Base-by-base conservation (phyloP, 2,113 vertebrate genomes). In the Tragelaphus strepsiceros region DNA sequence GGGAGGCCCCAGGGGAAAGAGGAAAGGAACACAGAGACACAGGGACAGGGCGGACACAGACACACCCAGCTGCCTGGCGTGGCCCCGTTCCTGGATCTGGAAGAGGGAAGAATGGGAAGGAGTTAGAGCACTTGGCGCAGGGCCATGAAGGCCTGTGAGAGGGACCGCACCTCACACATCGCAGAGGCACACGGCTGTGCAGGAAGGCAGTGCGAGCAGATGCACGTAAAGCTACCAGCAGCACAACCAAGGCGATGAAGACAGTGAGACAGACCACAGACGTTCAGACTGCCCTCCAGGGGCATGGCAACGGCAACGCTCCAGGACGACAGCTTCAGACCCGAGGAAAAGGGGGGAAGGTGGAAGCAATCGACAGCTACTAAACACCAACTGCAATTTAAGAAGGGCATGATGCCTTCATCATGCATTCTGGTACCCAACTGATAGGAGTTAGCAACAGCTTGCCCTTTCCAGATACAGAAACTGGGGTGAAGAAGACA, bases 171-270 rank as follows among this genome's bases (percentile, higher is more conserved):
- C 59, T 39, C 24, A 7, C 0, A 5, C 12, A 26, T 14, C 0
- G 24, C 9, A 4, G 22, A 49, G 24, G 4, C 53, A 39, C 7
- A 0, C 0, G 49, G 49, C 67, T 88, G 28, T 2, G 24, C 49
- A 24, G 91, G 32, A 15, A 56, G 94, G 56, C 49, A 0, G 9
- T 1, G 77, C 0, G 0, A 54, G 14, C 7, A 3, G 49, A 26
- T 13, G n/a, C 67, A 16, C 2, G 24, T 0, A 30, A 46, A 9
- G n/a, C 11, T 5, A 24, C 39, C 15, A 14, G 19, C 0, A 6
- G 39, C 85, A 11, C 0, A 0, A 39, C 19, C 0, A 24, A 19
- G 24, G 43, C 0, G 3, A 22, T 0, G 10, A 22, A 9, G 4
- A 30, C 15, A 54, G 61, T 7, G 6, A 53, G 39, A 46, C 46